Evolutionary conservation across 2,797 vertebrate genomes (phyloP).

Genomic region (Acanthurus tractus): DNA sequence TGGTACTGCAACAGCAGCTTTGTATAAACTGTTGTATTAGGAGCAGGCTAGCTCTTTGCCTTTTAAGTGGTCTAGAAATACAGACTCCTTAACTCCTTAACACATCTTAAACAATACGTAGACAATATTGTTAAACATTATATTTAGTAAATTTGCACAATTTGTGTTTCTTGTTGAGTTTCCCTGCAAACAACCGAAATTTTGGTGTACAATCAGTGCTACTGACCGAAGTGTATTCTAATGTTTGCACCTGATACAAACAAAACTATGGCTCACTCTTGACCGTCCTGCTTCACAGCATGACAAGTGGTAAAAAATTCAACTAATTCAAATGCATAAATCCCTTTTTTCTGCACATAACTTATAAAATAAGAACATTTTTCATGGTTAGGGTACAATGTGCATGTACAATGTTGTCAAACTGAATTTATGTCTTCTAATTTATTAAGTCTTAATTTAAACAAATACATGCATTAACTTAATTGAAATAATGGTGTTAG

Average conservation of each 20-base stretch:
- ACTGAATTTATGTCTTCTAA: not conserved
- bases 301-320: not conserved
- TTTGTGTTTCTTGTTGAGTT: no score
- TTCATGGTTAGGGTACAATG: no score
- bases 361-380: not conserved
- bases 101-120: no score
- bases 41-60: not conserved
- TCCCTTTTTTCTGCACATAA: not conserved
- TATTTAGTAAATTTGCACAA: no score
- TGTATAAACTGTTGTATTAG: conserved; percentile 4
- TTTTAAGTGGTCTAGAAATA: no score
- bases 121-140: no score
- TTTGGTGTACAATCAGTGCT: not conserved
- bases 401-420: no score
- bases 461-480: not conserved
- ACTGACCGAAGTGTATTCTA: not conserved
- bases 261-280: not conserved
- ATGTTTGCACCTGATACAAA: not conserved
- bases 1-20: not conserved
- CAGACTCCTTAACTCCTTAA: no score
- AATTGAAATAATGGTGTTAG: not conserved
- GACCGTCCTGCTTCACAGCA: not conserved
- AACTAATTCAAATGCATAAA: not conserved
- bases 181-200: not conserved
- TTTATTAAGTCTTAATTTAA: conserved; percentile 6